A percentile compares a stretch with the other conserved stretches of the same genome.
Conservation (phyloP, 2,797 vertebrate species). For the Rousettus madagascariensis region DNA sequence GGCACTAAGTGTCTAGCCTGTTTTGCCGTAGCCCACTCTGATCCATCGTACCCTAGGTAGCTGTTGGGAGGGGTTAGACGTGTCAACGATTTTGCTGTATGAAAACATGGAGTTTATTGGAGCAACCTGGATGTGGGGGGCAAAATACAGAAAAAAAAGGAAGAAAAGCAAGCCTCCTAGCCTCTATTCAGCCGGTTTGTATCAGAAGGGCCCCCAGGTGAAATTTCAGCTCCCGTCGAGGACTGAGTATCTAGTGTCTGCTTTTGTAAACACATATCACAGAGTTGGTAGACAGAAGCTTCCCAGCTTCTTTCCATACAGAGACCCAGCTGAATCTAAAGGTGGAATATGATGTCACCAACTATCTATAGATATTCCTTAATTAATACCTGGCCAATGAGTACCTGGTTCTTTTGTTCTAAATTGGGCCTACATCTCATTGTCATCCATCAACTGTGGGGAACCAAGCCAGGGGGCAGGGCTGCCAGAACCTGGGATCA, state of each 20-base stretch:
- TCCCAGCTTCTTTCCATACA: slow-evolving; percentile 41
- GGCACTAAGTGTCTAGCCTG: background rate
- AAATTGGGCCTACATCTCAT: slow-evolving; percentile 37
- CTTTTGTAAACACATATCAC: slow-evolving; percentile 22
- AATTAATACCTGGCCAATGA: slow-evolving; percentile 42
- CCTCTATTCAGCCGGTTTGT: fast-evolving
- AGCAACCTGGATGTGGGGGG: background rate
- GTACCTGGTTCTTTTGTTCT: slow-evolving; percentile 52
- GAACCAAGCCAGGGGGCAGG: background rate
- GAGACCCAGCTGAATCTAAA: slow-evolving; percentile 48
- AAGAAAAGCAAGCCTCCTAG: background rate
- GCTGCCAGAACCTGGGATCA: slow-evolving; percentile 28
- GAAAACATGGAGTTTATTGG: background rate
- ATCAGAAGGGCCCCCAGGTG: background rate
- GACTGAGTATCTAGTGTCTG: slow-evolving; percentile 14
- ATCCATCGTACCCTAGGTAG: fast-evolving
- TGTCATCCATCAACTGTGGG: background rate
- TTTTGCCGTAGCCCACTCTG: background rate
- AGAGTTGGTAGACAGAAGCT: background rate
- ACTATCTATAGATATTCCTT: slow-evolving; percentile 27
- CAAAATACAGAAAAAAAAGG: too few relatives aligned
- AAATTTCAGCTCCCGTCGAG: slow-evolving; percentile 35
- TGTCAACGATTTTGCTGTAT: background rate
- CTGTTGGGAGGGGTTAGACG: background rate
- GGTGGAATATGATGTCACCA: slow-evolving; percentile 43